Conservation (phyloP, 2,113 vertebrate species). For the Corvus cornix region DNA sequence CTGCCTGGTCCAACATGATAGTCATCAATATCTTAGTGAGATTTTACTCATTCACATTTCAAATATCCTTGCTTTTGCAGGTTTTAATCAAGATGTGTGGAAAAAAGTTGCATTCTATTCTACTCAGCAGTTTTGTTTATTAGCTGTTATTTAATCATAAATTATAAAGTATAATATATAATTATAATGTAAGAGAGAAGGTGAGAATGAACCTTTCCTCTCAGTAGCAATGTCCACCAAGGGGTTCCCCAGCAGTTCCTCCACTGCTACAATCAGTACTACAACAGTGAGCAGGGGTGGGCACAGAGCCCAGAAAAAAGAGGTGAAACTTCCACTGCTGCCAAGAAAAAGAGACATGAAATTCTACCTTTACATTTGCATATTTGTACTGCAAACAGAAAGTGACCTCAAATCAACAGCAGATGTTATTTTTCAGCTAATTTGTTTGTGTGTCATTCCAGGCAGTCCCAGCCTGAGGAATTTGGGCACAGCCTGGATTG, state of each 20-base stretch:
- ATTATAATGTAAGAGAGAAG: not conserved
- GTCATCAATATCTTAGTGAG: not conserved
- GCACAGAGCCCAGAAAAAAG: not conserved
- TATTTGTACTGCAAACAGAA: not conserved
- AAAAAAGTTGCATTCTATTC: not conserved
- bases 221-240: not conserved
- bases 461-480: constrained; percentile 61
- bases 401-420: not conserved
- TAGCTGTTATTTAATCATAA: not conserved
- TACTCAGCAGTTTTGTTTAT: not conserved
- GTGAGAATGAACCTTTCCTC: not conserved
- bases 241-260: not conserved
- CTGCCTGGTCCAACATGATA: not conserved
- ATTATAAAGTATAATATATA: too few relatives aligned
- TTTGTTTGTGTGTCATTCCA: constrained; percentile 25
- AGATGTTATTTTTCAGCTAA: constrained; percentile 3
- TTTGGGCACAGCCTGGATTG: constrained; percentile 64
- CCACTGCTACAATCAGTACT: not conserved
- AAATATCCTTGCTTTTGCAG: not conserved
- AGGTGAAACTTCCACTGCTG: not conserved
- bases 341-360: not conserved
- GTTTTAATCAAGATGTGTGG: not conserved
- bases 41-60: not conserved
- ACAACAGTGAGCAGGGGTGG: not conserved
- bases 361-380: not conserved